phyloP scores from a whole-genome alignment of 23 tunicate genomes.

The Clavelina lepadiformis region DNA sequence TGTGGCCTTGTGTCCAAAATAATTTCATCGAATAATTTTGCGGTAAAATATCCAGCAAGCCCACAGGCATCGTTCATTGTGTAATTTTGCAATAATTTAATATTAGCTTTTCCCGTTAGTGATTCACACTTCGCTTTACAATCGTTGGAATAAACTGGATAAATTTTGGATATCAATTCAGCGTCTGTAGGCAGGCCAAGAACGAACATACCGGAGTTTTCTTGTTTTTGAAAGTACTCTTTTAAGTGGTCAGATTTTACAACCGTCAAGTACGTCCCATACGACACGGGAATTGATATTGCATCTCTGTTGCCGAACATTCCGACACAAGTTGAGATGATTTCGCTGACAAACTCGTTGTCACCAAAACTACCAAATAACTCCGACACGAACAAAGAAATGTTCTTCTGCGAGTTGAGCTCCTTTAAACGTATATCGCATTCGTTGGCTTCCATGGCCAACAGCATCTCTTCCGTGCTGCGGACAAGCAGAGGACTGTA shows the following conservation, averaged over 20 bases:
- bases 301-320: slow-evolving; percentile 24
- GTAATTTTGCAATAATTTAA: background rate
- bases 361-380: slow-evolving; percentile 82
- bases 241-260: slow-evolving; percentile 20
- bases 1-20: slow-evolving; percentile 60
- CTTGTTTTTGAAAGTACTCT: slow-evolving; percentile 29
- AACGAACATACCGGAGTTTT: slow-evolving; percentile 15
- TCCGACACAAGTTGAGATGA: slow-evolving; percentile 19
- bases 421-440: background rate
- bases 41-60: slow-evolving; percentile 74
- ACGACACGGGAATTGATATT: slow-evolving; percentile 47
- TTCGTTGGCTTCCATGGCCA: background rate
- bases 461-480: slow-evolving; percentile 19
- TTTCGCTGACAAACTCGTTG: slow-evolving; percentile 75
- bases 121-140: slow-evolving; percentile 8
- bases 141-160: slow-evolving; percentile 9
- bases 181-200: slow-evolving; percentile 70
- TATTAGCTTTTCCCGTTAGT: background rate
- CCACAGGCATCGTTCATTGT: slow-evolving; percentile 15
- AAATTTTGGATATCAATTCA: slow-evolving; percentile 13
- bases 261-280: slow-evolving; percentile 41
- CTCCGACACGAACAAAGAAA: slow-evolving; percentile 65
- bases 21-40: slow-evolving; percentile 38
- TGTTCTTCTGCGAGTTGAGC: slow-evolving; percentile 11
- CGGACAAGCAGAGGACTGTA: slow-evolving; percentile 39